These are phyloP conservation scores for Stenodema calcarata DNA, from an alignment of 2,888 invertebrate species.

Conservation along the genomic window DNA sequence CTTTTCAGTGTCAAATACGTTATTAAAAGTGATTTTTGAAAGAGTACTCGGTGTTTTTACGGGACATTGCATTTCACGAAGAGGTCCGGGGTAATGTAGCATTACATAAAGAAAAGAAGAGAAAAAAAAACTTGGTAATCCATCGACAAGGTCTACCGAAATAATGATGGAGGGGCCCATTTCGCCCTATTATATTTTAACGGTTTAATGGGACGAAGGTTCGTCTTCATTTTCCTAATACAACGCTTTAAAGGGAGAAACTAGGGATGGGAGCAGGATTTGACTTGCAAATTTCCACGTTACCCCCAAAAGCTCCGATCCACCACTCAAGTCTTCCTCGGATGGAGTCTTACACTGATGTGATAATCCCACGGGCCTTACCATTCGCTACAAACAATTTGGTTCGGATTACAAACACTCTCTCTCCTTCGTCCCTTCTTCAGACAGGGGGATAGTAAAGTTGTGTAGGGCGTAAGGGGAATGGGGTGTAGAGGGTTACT, in stretches of 20 bases:
- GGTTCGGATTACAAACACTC: slow-evolving; percentile 36
- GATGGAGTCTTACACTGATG: slow-evolving; percentile 37
- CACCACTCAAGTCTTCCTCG: not conserved
- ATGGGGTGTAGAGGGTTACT: not conserved
- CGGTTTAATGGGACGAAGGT: slow-evolving; percentile 45
- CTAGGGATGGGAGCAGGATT: not conserved
- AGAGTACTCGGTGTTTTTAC: not conserved
- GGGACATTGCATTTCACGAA: too few relatives aligned
- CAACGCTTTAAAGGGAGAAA: slow-evolving; percentile 30
- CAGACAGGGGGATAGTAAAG: too few relatives aligned
- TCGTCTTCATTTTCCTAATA: slow-evolving; percentile 43
- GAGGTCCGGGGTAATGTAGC: too few relatives aligned
- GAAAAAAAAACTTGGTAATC: not conserved
- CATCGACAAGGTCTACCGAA: not conserved
- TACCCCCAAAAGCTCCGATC: not conserved
- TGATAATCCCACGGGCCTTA: slow-evolving; percentile 36
- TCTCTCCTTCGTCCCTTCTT: not conserved
- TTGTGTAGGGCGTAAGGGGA: not conserved
- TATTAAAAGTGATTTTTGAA: not conserved
- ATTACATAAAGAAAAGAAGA: too few relatives aligned
- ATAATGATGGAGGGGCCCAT: not conserved
- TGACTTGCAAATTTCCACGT: slow-evolving; percentile 48
- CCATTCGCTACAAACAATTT: slow-evolving; percentile 46
- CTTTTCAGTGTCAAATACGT: not conserved
- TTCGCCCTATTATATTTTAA: slow-evolving; percentile 44